A percentile compares a stretch with the other conserved stretches of the same genome.
phyloP scores from a whole-genome alignment of 2,113 vertebrate genomes.

The Gorsachius goisagi region DNA sequence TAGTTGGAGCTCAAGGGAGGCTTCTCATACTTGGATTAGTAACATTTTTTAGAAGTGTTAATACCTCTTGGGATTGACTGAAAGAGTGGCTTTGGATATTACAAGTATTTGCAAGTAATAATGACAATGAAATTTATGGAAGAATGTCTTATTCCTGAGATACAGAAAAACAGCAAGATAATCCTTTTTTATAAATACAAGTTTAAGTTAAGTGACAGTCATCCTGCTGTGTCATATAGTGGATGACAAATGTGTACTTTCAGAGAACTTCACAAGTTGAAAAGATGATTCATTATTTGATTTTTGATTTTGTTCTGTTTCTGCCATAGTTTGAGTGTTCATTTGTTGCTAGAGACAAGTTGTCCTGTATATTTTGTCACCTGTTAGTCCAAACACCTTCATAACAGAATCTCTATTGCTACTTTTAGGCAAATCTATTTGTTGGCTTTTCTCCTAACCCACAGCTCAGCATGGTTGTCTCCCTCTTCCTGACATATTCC shows the following conservation, averaged over 20 bases:
- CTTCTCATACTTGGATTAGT: not conserved
- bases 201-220: not conserved
- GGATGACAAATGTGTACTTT: not conserved
- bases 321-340: not conserved
- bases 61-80: not conserved
- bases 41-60: not conserved
- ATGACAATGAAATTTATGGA: not conserved
- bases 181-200: not conserved
- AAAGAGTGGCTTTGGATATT: not conserved
- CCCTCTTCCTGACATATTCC: not conserved
- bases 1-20: not conserved
- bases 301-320: not conserved
- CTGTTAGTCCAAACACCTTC: not conserved
- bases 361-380: not conserved
- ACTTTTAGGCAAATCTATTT: not conserved
- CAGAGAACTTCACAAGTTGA: not conserved
- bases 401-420: not conserved
- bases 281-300: not conserved
- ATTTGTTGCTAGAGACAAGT: not conserved
- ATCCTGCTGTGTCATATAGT: not conserved
- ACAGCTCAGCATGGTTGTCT: not conserved
- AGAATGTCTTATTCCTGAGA: not conserved
- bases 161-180: not conserved
- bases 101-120: not conserved
- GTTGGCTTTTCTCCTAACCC: not conserved